A percentile compares a stretch with the other conserved stretches of the same genome.
phyloP scores from a whole-genome alignment of 2,113 vertebrate genomes.

The Pyxicephalus adspersus region DNA sequence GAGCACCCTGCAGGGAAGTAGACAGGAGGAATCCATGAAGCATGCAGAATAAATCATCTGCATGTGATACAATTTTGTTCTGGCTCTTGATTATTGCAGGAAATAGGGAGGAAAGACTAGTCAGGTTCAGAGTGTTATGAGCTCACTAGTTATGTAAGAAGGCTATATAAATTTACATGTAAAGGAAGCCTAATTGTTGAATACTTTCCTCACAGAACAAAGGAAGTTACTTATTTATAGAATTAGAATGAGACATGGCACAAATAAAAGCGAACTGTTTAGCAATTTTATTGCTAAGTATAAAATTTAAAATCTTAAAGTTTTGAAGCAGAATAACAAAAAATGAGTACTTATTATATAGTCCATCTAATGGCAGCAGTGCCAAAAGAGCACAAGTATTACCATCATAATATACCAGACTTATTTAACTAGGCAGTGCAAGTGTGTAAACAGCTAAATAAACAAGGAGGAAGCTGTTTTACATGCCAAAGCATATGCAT shows the following conservation, averaged over 20 bases:
- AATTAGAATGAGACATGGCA: not conserved
- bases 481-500: no score
- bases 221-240: not conserved
- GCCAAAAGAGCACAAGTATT: not conserved
- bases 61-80: constrained; percentile 35
- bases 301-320: not conserved
- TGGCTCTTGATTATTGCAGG: constrained; percentile 24
- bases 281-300: not conserved
- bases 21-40: constrained; percentile 27
- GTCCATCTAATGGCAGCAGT: not conserved
- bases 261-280: not conserved
- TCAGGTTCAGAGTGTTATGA: not conserved
- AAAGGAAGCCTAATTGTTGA: not conserved
- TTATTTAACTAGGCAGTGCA: no score
- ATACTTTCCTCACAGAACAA: not conserved
- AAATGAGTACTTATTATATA: not conserved
- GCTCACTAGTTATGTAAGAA: not conserved
- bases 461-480: no score
- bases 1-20: constrained; percentile 17
- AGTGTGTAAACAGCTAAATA: no score
- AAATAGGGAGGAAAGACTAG: not conserved
- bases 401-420: not conserved
- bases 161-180: not conserved
- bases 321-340: not conserved
- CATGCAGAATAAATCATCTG: constrained; percentile 15